Percentiles rank a stretch among this genome's conserved stretches.
Conservation (phyloP, 2,113 vertebrate species). For the Meleagris gallopavo region DNA sequence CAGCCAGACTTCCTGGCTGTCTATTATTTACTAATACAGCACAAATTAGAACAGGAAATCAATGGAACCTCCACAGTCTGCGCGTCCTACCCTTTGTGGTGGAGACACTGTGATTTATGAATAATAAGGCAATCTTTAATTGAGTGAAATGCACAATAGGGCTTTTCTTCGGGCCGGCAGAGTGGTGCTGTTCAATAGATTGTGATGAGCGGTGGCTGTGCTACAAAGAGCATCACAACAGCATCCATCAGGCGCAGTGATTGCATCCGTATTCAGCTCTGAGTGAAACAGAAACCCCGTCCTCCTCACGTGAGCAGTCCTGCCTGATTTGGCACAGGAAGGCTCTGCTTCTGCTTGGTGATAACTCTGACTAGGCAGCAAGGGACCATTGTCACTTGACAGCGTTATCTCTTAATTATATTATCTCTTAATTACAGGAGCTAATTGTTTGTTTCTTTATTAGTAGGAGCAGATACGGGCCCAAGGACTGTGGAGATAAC, state of each 20-base stretch:
- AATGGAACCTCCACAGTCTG: neutral
- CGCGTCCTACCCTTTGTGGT: neutral
- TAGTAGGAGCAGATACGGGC: constrained; percentile 76
- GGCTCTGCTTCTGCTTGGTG: constrained; percentile 12
- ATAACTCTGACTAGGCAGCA: constrained; percentile 55
- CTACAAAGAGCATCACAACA: neutral
- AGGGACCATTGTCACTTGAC: constrained; percentile 23
- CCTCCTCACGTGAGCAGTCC: neutral
- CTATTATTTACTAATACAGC: constrained; percentile 19
- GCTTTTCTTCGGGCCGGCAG: neutral
- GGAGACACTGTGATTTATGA: neutral
- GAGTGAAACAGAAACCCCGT: neutral
- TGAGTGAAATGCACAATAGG: constrained; percentile 29
- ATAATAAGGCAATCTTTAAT: constrained; percentile 11
- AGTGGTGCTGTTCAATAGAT: neutral
- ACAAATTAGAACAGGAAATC: neutral
- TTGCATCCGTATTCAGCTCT: neutral
- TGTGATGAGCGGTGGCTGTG: neutral
- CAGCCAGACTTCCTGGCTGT: neutral
- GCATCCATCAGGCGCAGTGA: neutral
- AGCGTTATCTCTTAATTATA: constrained; percentile 58
- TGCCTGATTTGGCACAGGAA: constrained; percentile 41
- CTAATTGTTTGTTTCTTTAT: constrained; percentile 68
- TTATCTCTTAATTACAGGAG: constrained; percentile 68
- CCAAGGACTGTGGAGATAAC: constrained; percentile 89